Conservation (phyloP, 2,888 invertebrate genomes). For the Cephus spinipes region DNA sequence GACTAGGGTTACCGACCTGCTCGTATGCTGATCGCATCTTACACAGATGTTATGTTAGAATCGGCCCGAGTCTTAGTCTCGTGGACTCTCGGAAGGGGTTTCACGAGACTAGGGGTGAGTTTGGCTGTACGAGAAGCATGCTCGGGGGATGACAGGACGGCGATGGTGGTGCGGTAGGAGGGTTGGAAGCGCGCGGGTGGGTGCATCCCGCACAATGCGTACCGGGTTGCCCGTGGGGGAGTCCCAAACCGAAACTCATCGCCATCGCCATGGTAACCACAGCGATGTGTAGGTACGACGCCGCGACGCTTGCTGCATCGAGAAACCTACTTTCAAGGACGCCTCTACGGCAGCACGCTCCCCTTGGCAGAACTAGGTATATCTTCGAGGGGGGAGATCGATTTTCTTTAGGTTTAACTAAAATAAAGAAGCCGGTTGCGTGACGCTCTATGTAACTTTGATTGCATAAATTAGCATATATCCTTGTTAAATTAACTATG, state of each 20-base stretch:
- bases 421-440: not conserved
- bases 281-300: constrained; percentile 22
- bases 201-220: constrained; percentile 26
- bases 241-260: constrained; percentile 29
- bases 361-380: not conserved
- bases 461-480: not conserved
- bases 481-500: not conserved
- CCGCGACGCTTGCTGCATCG: not conserved
- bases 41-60: not conserved
- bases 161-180: not conserved
- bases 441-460: not conserved
- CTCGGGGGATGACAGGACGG: not conserved
- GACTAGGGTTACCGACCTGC: not conserved
- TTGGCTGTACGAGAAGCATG: constrained; percentile 4
- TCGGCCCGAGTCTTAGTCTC: not conserved
- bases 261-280: constrained; percentile 44
- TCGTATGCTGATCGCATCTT: not conserved
- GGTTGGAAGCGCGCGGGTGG: constrained; percentile 17
- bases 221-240: constrained; percentile 12
- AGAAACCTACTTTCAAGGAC: constrained; percentile 3
- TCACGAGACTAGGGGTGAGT: constrained; percentile 15
- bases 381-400: not conserved
- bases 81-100: not conserved
- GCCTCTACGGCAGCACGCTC: not conserved
- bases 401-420: not conserved